Conservation (phyloP, 2,888 invertebrate genomes). For the Nomada goodeniana region DNA sequence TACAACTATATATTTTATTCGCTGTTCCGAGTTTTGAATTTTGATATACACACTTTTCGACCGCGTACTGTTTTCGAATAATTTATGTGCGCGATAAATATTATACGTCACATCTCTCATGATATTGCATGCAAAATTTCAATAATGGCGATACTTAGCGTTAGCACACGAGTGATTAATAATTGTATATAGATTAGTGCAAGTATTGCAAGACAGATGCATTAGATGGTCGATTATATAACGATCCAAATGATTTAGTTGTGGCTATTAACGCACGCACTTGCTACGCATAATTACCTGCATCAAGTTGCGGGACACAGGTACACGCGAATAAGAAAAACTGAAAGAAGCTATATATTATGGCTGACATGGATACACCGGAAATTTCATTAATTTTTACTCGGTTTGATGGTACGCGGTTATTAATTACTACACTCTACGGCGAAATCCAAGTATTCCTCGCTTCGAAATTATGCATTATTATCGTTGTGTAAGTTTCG, state of each 20-base stretch:
- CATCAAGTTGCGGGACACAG: slow-evolving; percentile 49
- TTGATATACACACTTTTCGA: neutral
- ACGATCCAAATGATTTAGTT: slow-evolving; percentile 52
- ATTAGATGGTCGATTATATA: slow-evolving; percentile 37
- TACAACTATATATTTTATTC: neutral
- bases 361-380: slow-evolving; percentile 52
- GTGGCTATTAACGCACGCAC: slow-evolving; percentile 67
- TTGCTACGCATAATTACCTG: slow-evolving; percentile 68
- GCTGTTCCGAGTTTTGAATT: slow-evolving; percentile 5
- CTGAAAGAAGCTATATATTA: slow-evolving; percentile 34
- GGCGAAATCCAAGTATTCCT: neutral
- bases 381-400: slow-evolving; percentile 39
- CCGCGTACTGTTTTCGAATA: slow-evolving; percentile 7
- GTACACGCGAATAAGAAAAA: slow-evolving; percentile 44
- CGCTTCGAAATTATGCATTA: neutral
- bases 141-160: slow-evolving; percentile 16
- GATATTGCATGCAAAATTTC: slow-evolving; percentile 15
- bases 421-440: neutral
- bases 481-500: neutral
- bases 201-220: slow-evolving; percentile 31
- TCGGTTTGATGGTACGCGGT: neutral
- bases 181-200: slow-evolving; percentile 6
- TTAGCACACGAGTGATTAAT: slow-evolving; percentile 24
- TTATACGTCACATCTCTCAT: slow-evolving; percentile 7
- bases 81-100: slow-evolving; percentile 7